Base-by-base conservation (phyloP, 2,888 invertebrate genomes). In the Megamerina dolium region DNA sequence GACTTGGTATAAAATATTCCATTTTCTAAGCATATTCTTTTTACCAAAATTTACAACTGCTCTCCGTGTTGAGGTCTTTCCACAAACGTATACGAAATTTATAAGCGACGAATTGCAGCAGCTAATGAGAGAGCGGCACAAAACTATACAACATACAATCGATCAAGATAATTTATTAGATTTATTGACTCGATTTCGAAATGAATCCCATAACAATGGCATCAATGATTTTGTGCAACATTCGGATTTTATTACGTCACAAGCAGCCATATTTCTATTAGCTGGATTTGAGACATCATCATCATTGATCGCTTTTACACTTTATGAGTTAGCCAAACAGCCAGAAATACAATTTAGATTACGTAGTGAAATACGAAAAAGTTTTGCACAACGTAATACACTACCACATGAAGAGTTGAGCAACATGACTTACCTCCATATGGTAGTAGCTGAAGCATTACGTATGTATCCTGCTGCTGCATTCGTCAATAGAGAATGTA, bases 241-340 rank as follows among this genome's bases (percentile, higher is more conserved):
- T 35, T 39, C 57, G 2, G 67, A 68, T 37, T 59, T 61, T 26
- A 54, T 68, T 21, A 52, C 64, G 9, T 61, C 68, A 4, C 68
- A 69, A 40, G 66, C 64, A 5, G 61, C 59, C n/a, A 60, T 66
- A 14, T 61, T 70, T 37, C 50, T 69, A 21, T 48, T 64, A 19
- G 69, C 66, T 1, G 68, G 68, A 8, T 69, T 64, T 40, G 68
- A 69, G 46, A 66, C 69, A 3, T 63, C 66, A 20, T 75, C 60
- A 2, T 66, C 74, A 1, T 56, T 73, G 2, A 60, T 73, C 39
- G 65, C 72, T 2, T 66, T 73, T 39, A 68, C 65, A 5, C 63
- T 73, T 19, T 69, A 67, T 45, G 69, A 73, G 49, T 51, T 75
- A 29, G 68, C 73, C 6, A 60, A 63, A 34, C 60, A 73, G 41